Evolutionary conservation across 2,113 vertebrate genomes (phyloP).

Genomic region (Sapayoa aenigma): DNA sequence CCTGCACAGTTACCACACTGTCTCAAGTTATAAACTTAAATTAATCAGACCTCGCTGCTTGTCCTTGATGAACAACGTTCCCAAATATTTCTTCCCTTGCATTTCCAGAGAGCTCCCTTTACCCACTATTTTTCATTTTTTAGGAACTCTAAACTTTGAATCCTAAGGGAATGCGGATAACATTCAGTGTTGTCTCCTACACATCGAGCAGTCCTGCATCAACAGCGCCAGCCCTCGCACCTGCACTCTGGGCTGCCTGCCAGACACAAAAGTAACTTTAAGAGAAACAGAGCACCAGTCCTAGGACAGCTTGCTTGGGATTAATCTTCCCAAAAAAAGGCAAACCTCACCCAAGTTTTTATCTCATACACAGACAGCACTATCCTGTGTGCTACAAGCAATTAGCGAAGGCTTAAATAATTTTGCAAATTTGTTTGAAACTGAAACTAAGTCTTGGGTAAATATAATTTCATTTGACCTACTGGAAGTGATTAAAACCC

Average conservation of each 20-base stretch:
- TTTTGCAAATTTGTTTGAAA: conserved; percentile 6
- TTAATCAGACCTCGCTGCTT: background rate
- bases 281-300: background rate
- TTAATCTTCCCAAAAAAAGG: background rate
- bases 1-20: background rate
- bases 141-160: background rate
- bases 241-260: background rate
- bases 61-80: background rate
- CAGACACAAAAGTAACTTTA: background rate
- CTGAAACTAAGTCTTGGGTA: conserved; percentile 6
- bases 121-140: background rate
- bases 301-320: background rate
- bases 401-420: background rate
- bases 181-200: background rate
- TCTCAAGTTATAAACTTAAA: background rate
- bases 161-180: background rate
- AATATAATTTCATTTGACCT: conserved; percentile 25
- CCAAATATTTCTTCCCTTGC: background rate
- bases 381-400: background rate
- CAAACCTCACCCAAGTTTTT: background rate
- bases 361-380: background rate
- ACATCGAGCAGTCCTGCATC: background rate
- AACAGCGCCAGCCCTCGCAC: background rate
- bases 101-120: background rate
- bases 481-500: background rate